Percentiles rank a stretch among this genome's conserved stretches.
phyloP scores from a whole-genome alignment of 1,140 invertebrate species.

The Antheraea pernyi region DNA sequence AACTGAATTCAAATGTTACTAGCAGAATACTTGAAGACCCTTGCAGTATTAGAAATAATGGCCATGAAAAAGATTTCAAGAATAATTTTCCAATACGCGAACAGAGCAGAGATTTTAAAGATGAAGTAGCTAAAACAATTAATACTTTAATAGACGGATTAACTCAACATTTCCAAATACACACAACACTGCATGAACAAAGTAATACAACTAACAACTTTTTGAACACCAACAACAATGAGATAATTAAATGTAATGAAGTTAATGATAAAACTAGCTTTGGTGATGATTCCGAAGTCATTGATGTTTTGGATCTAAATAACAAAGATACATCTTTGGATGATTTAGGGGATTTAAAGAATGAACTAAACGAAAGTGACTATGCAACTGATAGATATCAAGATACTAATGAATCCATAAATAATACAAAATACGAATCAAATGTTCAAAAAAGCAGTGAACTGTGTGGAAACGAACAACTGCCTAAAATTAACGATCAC shows the following conservation, averaged over 20 bases:
- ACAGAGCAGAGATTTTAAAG: background rate
- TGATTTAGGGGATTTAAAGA: background rate
- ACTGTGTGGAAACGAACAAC: background rate
- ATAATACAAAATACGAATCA: background rate
- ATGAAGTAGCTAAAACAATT: conserved; percentile 16
- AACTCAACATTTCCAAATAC: conserved; percentile 6
- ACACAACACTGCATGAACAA: background rate
- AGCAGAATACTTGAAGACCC: background rate
- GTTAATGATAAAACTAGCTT: background rate
- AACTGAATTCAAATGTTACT: background rate
- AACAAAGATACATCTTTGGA: background rate
- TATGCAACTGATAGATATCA: background rate
- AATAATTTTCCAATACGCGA: background rate
- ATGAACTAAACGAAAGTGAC: background rate
- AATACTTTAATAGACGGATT: conserved; percentile 18
- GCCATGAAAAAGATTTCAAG: background rate
- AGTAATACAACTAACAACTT: background rate
- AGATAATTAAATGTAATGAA: too few species aligned
- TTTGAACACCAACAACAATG: background rate
- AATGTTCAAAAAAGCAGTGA: background rate
- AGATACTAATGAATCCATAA: background rate
- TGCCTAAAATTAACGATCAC: background rate
- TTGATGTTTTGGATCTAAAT: background rate
- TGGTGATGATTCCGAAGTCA: background rate
- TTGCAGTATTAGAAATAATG: background rate